Conservation (phyloP, 1,140 invertebrate species). For the Bombus waltoni region DNA sequence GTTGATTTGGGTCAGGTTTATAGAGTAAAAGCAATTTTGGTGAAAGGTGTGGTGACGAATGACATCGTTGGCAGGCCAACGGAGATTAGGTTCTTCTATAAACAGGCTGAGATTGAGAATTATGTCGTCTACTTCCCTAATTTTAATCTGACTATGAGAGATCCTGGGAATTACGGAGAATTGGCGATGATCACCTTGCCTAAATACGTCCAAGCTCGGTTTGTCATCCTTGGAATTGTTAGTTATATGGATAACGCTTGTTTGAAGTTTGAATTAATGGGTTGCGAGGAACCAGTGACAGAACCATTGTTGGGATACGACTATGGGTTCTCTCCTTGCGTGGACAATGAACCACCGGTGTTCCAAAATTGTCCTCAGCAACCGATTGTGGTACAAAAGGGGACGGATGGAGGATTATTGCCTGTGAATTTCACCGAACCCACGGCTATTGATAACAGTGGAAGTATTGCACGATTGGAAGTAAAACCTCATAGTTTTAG, state of each 20-base stretch:
- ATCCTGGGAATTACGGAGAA: constrained; percentile 97
- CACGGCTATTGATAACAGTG: constrained; percentile 96
- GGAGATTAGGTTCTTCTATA: constrained; percentile 98
- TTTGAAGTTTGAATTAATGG: constrained; percentile 97
- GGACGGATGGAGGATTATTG: constrained; percentile 92
- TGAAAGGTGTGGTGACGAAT: constrained; percentile 97
- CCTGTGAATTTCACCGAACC: constrained; percentile 97
- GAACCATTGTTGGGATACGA: constrained; percentile 95
- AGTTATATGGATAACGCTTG: constrained; percentile 98
- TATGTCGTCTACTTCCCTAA: constrained; percentile 98
- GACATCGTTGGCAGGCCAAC: constrained; percentile 97
- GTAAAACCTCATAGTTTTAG: constrained; percentile 95
- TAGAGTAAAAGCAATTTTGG: constrained; percentile 94
- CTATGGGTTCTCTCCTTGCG: constrained; percentile 96
- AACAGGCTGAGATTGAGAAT: constrained; percentile 95
- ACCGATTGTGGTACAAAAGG: constrained; percentile 94
- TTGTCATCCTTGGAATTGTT: constrained; percentile 96
- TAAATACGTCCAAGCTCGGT: constrained; percentile 95
- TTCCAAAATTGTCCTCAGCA: constrained; percentile 98
- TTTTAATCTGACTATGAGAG: constrained; percentile 95
- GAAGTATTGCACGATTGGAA: constrained; percentile 95
- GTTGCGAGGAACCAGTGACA: constrained; percentile 92
- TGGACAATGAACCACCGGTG: constrained; percentile 97
- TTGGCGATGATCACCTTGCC: constrained; percentile 97
- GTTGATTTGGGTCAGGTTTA: constrained; percentile 96